Percentiles rank a stretch among this genome's conserved stretches.
Evolutionary conservation across 2,113 vertebrate genomes (phyloP).

Genomic region (Poecile atricapillus): DNA sequence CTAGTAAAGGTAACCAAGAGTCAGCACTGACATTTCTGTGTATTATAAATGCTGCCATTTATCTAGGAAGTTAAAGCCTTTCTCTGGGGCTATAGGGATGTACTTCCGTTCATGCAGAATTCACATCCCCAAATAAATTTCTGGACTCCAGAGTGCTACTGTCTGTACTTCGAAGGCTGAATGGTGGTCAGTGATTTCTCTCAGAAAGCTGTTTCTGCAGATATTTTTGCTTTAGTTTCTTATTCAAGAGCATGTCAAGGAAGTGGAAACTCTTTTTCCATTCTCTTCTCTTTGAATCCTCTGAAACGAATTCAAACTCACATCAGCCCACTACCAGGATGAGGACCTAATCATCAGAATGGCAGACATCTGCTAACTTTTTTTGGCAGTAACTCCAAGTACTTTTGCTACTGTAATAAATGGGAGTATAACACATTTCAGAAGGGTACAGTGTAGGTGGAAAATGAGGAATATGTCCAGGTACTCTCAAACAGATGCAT

Average conservation of each 20-base stretch:
- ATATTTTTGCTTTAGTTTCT: background rate
- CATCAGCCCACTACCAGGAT: background rate
- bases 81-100: background rate
- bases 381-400: background rate
- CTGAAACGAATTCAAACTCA: background rate
- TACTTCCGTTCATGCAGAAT: background rate
- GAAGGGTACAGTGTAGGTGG: background rate
- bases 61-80: background rate
- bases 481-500: background rate
- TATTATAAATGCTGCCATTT: background rate
- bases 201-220: background rate
- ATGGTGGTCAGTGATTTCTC: background rate
- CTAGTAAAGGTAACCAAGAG: background rate
- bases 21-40: background rate
- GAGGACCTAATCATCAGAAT: background rate
- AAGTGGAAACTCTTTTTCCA: background rate
- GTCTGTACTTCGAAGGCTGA: background rate
- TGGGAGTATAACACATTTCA: background rate
- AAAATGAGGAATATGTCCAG: background rate
- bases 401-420: background rate
- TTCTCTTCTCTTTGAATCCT: background rate
- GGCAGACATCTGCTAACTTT: background rate
- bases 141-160: background rate
- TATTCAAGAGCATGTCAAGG: background rate
- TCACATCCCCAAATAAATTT: background rate